Evolutionary conservation across 2,888 invertebrate genomes (phyloP), one percentile per base, ranked within the genome.

Genomic region (Globia sparganii): DNA sequence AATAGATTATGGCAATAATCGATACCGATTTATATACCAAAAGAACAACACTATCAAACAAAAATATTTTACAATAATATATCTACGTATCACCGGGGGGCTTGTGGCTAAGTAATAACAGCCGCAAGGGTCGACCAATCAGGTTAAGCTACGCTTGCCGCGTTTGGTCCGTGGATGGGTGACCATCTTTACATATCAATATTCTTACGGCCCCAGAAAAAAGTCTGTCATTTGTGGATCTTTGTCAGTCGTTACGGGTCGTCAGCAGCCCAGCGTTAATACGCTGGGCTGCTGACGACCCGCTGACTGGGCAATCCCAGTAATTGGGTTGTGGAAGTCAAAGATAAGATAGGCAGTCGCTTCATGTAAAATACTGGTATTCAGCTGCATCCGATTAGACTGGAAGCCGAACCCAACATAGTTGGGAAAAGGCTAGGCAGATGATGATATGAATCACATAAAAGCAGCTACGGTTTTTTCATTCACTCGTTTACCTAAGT

Each of bases 401-500:
- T 53, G 1, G 49, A 53, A 53, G 49, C 9, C 25, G 9, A 53
- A 0, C 25, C 9, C 25, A 53, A 53, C 49, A 4, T n/a, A n/a
- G 25, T 53, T 53, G 25, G 53, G 25, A 53, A 53, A 53, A 53
- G 4, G n/a, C 11, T 56, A 56, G 4, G 11, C n/a, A 56, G 11
- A 49, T 49, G 21, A 49, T 21, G 9, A 25, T 25, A 49, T 40
- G 21, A 40, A n/a, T 28, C 28, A 37, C 62, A 28, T 13, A 25
- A 53, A 28, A 34, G 5, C 53, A 67, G 18, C 49, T 28, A 75
- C 34, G 9, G 8, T 43, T 68, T 64, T 6, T 64, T 11, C 25
- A 71, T 28, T 71, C 18, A 25, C 18, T 61, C 49, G 40, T 65
- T 71, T 34, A 46, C 37, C 28, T 78, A 78, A 65, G 34, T 65